A percentile compares a stretch with the other conserved stretches of the same genome.
Conservation (phyloP, 2,888 invertebrate species). For the Glyphotaelius pellucidus region DNA sequence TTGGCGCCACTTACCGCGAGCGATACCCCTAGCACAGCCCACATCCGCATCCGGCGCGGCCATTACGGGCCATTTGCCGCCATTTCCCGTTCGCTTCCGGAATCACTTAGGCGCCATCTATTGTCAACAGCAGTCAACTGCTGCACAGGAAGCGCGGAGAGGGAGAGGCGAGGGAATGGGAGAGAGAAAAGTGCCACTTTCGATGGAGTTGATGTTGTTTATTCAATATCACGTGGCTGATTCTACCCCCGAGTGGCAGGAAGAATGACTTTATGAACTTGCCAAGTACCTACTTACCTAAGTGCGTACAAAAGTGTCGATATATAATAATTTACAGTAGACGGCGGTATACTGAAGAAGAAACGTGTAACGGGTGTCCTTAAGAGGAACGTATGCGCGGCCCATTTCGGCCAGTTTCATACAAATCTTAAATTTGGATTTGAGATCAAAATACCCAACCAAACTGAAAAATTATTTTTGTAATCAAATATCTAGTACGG, state of each 20-base stretch:
- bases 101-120: constrained; percentile 61
- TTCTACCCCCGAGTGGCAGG: not conserved
- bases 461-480: too few species aligned
- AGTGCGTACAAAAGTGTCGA: not conserved
- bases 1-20: constrained; percentile 44
- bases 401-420: too few species aligned
- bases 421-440: too few species aligned
- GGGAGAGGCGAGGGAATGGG: not conserved
- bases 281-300: not conserved
- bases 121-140: constrained; percentile 53
- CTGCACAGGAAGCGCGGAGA: constrained; percentile 26
- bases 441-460: too few species aligned
- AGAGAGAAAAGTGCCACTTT: constrained; percentile 17
- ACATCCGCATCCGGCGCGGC: constrained; percentile 61
- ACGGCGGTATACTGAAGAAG: too few species aligned
- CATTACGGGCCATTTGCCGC: constrained; percentile 65
- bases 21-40: constrained; percentile 48
- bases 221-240: constrained; percentile 43
- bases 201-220: constrained; percentile 23
- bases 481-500: too few species aligned
- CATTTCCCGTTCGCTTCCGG: constrained; percentile 65
- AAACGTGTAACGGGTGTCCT: too few species aligned
- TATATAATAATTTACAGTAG: not conserved
- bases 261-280: not conserved
- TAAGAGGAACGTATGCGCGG: too few species aligned